phyloP scores from a whole-genome alignment of 2,113 vertebrate species.

The Anas platyrhynchos region DNA sequence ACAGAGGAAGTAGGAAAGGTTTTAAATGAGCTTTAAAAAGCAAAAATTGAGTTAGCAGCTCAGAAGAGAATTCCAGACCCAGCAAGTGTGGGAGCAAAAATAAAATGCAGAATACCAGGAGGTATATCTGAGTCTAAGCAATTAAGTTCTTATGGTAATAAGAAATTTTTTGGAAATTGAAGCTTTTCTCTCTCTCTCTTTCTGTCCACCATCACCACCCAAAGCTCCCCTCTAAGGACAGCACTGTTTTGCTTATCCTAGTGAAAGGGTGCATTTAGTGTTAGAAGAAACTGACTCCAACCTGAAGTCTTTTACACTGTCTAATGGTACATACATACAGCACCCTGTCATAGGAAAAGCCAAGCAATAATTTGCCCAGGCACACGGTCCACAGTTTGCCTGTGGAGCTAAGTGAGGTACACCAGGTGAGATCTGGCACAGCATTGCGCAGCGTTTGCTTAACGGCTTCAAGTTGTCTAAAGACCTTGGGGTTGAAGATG shows the following conservation, averaged over 20 bases:
- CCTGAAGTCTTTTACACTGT: background rate
- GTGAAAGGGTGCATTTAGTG: background rate
- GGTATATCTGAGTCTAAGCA: background rate
- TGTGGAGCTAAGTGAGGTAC: background rate
- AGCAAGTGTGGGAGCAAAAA: slow-evolving; percentile 2
- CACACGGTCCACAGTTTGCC: background rate
- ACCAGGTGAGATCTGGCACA: background rate
- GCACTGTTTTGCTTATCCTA: background rate
- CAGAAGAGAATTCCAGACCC: slow-evolving; percentile 36
- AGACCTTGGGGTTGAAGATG: background rate
- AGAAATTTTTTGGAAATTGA: background rate
- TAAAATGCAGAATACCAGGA: background rate
- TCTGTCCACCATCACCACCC: no score
- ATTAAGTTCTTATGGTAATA: slow-evolving; percentile 35
- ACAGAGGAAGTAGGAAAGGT: slow-evolving; percentile 8
- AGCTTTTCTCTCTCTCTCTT: background rate
- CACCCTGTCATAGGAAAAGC: background rate
- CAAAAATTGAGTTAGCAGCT: slow-evolving; percentile 33
- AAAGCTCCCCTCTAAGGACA: background rate
- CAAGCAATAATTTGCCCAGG: background rate
- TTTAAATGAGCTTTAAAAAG: slow-evolving; percentile 59
- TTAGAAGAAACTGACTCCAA: background rate
- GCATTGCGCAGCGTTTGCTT: background rate
- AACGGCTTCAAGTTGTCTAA: background rate
- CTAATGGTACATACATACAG: background rate